Conservation (phyloP, 2,113 vertebrate species). For the Mesocricetus auratus region DNA sequence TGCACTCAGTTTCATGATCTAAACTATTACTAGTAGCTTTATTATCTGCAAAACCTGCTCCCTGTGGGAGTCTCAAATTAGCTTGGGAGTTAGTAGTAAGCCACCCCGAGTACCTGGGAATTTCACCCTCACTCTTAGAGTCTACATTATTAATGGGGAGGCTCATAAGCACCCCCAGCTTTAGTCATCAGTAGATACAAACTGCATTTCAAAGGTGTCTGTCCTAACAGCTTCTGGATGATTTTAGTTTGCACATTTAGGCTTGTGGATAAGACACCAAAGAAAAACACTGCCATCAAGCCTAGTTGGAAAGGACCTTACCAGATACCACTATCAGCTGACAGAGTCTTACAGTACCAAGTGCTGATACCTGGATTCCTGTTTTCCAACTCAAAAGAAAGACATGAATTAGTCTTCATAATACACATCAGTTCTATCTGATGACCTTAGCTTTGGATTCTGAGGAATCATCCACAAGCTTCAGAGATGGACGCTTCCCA, state of each 20-base stretch:
- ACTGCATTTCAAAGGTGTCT: not conserved
- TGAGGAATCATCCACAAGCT: not conserved
- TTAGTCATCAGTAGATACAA: not conserved
- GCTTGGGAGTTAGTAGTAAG: slow-evolving; percentile 26
- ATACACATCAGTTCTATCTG: not conserved
- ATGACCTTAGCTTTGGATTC: slow-evolving; percentile 14
- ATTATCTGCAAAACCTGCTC: not conserved
- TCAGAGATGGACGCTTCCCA: slow-evolving; percentile 8
- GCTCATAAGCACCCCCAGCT: not conserved
- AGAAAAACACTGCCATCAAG: not conserved
- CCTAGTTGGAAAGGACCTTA: not conserved
- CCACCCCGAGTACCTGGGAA: not conserved
- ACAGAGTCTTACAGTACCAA: not conserved
- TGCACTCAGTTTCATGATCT: not conserved
- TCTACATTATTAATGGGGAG: not conserved
- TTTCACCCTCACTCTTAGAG: not conserved
- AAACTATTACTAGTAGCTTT: slow-evolving; percentile 21
- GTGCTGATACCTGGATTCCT: not conserved
- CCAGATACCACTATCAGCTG: not conserved
- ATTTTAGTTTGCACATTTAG: not conserved
- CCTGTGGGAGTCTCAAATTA: not conserved
- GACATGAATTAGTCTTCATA: not conserved
- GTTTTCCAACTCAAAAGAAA: slow-evolving; percentile 23
- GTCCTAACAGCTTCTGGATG: not conserved
- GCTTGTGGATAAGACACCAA: slow-evolving; percentile 28